Base-by-base conservation (phyloP, 1,140 invertebrate species). In the Zaprionus ghesquierei region DNA sequence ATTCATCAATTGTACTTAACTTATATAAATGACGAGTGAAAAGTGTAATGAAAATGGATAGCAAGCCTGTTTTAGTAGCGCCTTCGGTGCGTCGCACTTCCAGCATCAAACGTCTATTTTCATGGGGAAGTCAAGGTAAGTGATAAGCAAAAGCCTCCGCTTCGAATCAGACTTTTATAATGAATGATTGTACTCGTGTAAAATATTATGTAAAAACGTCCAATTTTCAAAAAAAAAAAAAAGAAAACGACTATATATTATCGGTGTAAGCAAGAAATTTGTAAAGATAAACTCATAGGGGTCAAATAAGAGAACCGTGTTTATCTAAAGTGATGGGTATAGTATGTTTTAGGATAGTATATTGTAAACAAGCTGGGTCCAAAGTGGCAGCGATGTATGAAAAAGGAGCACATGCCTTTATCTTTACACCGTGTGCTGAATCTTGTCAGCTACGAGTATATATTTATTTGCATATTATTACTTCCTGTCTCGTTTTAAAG, bases 61-160 rank as follows among this genome's bases (percentile, higher is more conserved):
- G 73, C 65, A 76, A 89, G 76, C 74, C 86, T 87, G 33, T 62
- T 31, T 77, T 79, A 76, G 84, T 60, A 79, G 87, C 65, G 90
- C 90, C 55, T 86, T 89, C 60, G 86, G 93, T 79, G 81, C 94
- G 81, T 92, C 93, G 90, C 79, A 94, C 74, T 94, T 93, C 86
- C 75, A 94, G 94, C 81, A 94, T 94, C 79, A 94, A 94, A 91
- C 93, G 94, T 79, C 92, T 94, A 25, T 90, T 94, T 46, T 94
- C 94, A 38, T 93, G 93, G 82, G 94, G 93, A 29, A 93, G 92
- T 25, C 93, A 93, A 86, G 92, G 93, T 92, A 87, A 89, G 81
- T 69, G 62, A 31, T 66, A 72, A 56, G 60, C 51, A 46, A 29
- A 27, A 60, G 31, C 18, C 31, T 15, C 41, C 49, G 20, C 23